Evolutionary conservation across 2,797 vertebrate species (phyloP).

Genomic region (Onychomys arenicola): DNA sequence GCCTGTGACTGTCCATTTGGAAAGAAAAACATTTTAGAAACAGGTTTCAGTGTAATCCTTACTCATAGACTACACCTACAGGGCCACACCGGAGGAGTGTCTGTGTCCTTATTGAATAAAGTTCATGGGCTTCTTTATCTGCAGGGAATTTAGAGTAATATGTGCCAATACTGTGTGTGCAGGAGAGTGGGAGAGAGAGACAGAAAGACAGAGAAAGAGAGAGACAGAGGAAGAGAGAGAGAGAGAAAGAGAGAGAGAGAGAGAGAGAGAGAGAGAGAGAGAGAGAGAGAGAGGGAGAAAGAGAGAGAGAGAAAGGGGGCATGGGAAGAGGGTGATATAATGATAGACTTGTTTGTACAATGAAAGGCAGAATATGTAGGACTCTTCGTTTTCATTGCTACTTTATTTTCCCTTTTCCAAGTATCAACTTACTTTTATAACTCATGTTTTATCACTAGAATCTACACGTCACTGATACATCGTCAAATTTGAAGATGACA

Average conservation of each 20-base stretch:
- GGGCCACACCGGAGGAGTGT: background rate
- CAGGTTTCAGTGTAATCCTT: background rate
- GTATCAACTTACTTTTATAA: background rate
- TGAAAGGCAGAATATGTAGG: background rate
- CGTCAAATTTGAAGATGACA: conserved; percentile 40
- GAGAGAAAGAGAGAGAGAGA: background rate
- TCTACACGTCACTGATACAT: background rate
- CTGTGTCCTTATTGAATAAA: background rate
- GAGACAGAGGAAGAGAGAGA: background rate
- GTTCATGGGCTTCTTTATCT: background rate
- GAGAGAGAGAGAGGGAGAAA: background rate
- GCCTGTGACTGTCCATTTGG: background rate
- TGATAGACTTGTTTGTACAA: background rate
- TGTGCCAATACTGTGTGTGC: background rate
- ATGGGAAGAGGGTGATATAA: background rate
- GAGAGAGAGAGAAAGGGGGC: background rate
- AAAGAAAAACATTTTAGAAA: background rate
- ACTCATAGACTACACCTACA: background rate
- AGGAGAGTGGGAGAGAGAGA: background rate
- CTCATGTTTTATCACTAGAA: background rate
- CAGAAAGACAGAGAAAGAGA: background rate
- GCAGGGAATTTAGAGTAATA: background rate
- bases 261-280: background rate
- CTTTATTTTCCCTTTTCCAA: conserved; percentile 13
- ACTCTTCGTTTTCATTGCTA: background rate